Evolutionary conservation across 2,888 invertebrate species (phyloP), one percentile per base, ranked within the genome.

Genomic region (Lutraria lutraria): DNA sequence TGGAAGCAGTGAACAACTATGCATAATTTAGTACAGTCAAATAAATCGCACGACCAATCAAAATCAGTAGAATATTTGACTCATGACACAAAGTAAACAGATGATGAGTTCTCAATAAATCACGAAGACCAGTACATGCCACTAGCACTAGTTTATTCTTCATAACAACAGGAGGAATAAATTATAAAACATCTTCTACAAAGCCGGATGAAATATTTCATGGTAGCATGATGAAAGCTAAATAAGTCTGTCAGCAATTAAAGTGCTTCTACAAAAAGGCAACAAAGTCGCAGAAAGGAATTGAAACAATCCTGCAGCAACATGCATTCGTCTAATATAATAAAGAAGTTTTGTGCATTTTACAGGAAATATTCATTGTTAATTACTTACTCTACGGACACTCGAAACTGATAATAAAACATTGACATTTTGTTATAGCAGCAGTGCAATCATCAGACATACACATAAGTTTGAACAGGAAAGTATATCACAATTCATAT

Each of bases 361-460:
- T 60, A 56, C 56, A 82, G 2, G 60, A 60, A 13, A 12, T 25
- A 56, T 31, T 31, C 10, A 15, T 83, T n/a, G 25, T 54, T 0
- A 60, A 60, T 60, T 56, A 83, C 83, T 83, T 83, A 83, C 83
- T 83, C 83, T 83, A 63, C 83, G 63, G 25, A 83, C 34, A 34
- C 63, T 83, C 16, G 83, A 60, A 3, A 81, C 52, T 81, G 52
- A 81, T 76, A 34, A 63, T 63, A 63, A 63, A 63, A 25, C 4
- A 63, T 25, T 76, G 13, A 19, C 16, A 76, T 31, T 13, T 76
- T 31, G 15, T 76, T 31, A 76, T 76, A 76, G 29, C 12, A 43
- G 2, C 8, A 43, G 8, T 43, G 43, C 43, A 43, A 43, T 43
- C 43, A 43, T 4, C 43, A 43, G 43, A 43, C 43, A 43, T 8